Conservation (phyloP, 2,113 vertebrate genomes). For the Bolborhynchus lineola region DNA sequence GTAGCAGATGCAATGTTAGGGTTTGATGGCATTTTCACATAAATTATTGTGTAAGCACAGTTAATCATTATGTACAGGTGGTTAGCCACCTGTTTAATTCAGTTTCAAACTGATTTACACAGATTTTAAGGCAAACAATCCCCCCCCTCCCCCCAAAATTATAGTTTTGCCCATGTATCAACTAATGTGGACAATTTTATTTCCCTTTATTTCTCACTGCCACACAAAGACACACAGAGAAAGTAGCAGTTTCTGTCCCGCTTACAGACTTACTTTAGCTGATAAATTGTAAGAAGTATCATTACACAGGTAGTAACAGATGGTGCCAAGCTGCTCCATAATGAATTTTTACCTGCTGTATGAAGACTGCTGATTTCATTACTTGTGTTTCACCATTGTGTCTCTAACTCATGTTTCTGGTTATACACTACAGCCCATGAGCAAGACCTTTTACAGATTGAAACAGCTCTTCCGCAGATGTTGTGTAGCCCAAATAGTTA, state of each 20-base stretch:
- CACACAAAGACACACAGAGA: not conserved
- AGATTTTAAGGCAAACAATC: slow-evolving; percentile 55
- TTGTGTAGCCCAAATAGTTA: not conserved
- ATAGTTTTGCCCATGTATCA: slow-evolving; percentile 36
- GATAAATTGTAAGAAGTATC: not conserved
- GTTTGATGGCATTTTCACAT: slow-evolving; percentile 67
- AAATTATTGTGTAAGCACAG: slow-evolving; percentile 68
- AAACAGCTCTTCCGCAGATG: not conserved
- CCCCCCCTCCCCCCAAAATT: not conserved
- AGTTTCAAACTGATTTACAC: slow-evolving; percentile 67
- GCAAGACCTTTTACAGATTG: not conserved
- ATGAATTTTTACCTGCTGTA: not conserved
- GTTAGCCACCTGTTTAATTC: slow-evolving; percentile 73
- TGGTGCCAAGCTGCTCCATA: not conserved
- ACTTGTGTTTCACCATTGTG: not conserved
- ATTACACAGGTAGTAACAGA: not conserved
- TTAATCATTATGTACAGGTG: slow-evolving; percentile 75
- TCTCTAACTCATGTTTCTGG: not conserved
- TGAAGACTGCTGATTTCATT: not conserved
- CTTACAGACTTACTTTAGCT: not conserved
- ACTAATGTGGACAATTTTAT: slow-evolving; percentile 24
- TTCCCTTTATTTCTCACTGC: not conserved
- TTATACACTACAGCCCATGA: not conserved
- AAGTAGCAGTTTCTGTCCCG: not conserved
- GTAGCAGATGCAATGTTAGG: slow-evolving; percentile 67